Conservation (phyloP, 1,140 invertebrate genomes). For the Rhagoletis pomonella region DNA sequence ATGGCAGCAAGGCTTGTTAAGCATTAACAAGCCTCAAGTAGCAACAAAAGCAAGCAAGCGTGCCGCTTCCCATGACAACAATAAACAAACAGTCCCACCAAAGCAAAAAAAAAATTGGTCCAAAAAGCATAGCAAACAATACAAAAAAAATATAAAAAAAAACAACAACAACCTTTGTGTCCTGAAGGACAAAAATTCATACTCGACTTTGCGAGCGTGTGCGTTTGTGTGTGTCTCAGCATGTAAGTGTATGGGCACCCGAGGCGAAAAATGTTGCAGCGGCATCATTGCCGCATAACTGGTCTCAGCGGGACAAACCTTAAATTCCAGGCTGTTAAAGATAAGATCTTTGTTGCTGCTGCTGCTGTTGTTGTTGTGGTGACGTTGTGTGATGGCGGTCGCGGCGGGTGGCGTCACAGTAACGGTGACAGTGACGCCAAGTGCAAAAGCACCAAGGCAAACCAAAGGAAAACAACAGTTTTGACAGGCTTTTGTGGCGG, state of each 20-base stretch:
- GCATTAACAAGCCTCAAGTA: conserved; percentile 52
- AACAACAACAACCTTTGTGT: conserved; percentile 60
- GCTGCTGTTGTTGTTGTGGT: background rate
- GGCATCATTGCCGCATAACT: conserved; percentile 32
- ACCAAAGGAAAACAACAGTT: background rate
- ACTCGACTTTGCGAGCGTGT: background rate
- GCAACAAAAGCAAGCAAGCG: conserved; percentile 35
- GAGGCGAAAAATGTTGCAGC: conserved; percentile 23
- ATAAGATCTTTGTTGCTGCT: conserved; percentile 7
- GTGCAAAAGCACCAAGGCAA: no score
- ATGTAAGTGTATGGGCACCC: background rate
- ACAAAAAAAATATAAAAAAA: conserved; percentile 54
- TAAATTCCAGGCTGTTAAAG: conserved; percentile 26
- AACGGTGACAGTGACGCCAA: background rate
- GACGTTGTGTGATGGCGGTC: background rate
- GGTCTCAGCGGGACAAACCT: conserved; percentile 40
- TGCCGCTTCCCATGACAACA: conserved; percentile 56
- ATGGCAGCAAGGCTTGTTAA: conserved; percentile 4
- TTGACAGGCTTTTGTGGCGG: background rate
- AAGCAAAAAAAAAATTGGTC: background rate
- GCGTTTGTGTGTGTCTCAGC: background rate
- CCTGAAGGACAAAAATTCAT: conserved; percentile 19
- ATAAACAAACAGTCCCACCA: conserved; percentile 48
- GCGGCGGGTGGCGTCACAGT: background rate
- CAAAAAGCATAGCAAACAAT: conserved; percentile 62